Percentiles rank a stretch among this genome's conserved stretches.
Evolutionary conservation across 1,140 invertebrate genomes (phyloP).

Genomic region (Chymomyza costata): DNA sequence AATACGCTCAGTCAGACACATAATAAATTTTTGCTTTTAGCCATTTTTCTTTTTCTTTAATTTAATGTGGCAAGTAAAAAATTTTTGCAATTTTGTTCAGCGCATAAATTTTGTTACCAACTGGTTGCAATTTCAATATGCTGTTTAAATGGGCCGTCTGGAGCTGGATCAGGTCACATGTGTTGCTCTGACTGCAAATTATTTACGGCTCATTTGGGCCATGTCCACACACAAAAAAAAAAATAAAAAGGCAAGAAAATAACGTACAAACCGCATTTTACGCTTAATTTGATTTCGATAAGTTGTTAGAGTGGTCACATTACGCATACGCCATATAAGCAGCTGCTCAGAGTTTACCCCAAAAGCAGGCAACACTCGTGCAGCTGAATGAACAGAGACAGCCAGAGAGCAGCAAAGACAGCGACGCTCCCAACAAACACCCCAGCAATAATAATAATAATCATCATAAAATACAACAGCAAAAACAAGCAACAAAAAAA

Average conservation of each 20-base stretch:
- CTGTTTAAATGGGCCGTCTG: too few relatives aligned
- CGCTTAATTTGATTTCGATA: slow-evolving; percentile 65
- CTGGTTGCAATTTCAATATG: too few relatives aligned
- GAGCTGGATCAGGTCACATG: slow-evolving; percentile 5
- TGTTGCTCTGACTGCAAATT: slow-evolving; percentile 27
- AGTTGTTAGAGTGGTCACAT: slow-evolving; percentile 30
- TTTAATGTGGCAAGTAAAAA: slow-evolving; percentile 2
- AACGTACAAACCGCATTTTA: slow-evolving; percentile 62
- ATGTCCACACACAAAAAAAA: too few relatives aligned
- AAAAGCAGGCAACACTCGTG: slow-evolving; percentile 42
- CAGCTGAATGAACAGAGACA: too few relatives aligned
- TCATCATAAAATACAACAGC: too few relatives aligned
- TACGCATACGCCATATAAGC: slow-evolving; percentile 7
- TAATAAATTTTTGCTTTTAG: slow-evolving; percentile 35
- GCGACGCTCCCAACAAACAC: too few relatives aligned
- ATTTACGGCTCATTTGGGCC: slow-evolving; percentile 55
- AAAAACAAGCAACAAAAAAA: slow-evolving; percentile 7
- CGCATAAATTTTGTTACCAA: too few relatives aligned
- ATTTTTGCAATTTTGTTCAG: too few relatives aligned
- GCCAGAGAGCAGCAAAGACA: too few relatives aligned
- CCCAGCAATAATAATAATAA: too few relatives aligned
- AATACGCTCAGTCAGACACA: slow-evolving; percentile 28
- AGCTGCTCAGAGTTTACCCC: slow-evolving; percentile 37
- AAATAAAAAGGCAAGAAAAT: too few relatives aligned
- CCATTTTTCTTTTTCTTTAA: neutral